These are phyloP conservation scores for Rhimphoctona megacephalus DNA, from an alignment of 2,888 invertebrate species.

Conservation along the genomic window DNA sequence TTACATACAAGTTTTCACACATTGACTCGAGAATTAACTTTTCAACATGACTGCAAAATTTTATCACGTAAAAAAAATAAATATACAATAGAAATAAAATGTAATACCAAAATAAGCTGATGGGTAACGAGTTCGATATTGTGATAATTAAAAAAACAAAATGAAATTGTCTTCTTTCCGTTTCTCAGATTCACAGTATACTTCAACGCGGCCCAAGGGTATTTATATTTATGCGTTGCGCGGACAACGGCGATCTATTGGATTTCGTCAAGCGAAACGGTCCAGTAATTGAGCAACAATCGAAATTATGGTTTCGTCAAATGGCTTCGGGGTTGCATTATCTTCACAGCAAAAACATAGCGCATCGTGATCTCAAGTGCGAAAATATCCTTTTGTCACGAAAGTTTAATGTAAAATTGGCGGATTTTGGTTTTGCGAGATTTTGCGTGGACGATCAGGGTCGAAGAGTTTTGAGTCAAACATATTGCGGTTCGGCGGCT, in stretches of 20 bases:
- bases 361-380: conserved; percentile 97
- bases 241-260: conserved; percentile 95
- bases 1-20: no score
- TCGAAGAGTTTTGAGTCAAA: conserved; percentile 92
- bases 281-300: conserved; percentile 91
- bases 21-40: no score
- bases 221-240: conserved; percentile 95
- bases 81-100: no score
- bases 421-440: conserved; percentile 97
- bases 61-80: no score
- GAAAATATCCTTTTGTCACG: conserved; percentile 95
- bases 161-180: neutral
- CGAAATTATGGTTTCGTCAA: conserved; percentile 94
- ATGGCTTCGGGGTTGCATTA: conserved; percentile 94
- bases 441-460: conserved; percentile 91
- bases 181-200: conserved; percentile 92
- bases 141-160: neutral
- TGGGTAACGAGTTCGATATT: no score
- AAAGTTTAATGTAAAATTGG: conserved; percentile 94
- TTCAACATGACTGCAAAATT: no score
- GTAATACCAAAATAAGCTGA: no score
- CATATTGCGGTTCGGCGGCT: conserved; percentile 98
- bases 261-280: conserved; percentile 93
- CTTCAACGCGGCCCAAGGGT: conserved; percentile 93
- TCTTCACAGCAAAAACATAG: conserved; percentile 93